A percentile compares a stretch with the other conserved stretches of the same genome.
phyloP scores from a whole-genome alignment of 2,797 vertebrate species.

The Tapera naevia region DNA sequence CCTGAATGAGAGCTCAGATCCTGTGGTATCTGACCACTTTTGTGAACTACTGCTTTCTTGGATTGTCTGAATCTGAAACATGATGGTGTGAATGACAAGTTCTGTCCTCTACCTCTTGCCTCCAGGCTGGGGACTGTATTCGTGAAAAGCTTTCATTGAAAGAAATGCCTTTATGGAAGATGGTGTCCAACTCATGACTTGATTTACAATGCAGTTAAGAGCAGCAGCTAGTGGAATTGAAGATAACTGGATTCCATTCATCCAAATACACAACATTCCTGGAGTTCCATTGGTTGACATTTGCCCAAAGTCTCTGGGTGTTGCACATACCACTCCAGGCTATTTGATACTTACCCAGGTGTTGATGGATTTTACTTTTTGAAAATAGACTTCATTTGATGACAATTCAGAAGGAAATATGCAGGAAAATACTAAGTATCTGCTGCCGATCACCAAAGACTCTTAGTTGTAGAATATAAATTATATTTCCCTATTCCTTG shows the following conservation, averaged over 20 bases:
- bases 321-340: not conserved
- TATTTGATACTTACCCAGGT: not conserved
- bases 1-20: not conserved
- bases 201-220: not conserved
- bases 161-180: not conserved
- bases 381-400: not conserved
- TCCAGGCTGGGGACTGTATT: not conserved
- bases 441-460: not conserved
- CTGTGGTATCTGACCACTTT: not conserved
- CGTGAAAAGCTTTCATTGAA: not conserved
- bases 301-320: not conserved
- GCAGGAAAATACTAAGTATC: not conserved
- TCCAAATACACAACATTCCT: not conserved
- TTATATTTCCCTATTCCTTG: not conserved
- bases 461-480: not conserved
- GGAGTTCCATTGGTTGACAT: not conserved
- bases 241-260: not conserved
- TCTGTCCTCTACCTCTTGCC: not conserved
- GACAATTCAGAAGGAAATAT: not conserved
- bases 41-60: conserved; percentile 19
- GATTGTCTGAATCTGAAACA: not conserved
- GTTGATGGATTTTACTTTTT: not conserved
- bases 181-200: not conserved
- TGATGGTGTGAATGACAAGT: not conserved
- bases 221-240: not conserved